A percentile compares a stretch with the other conserved stretches of the same genome.
These are phyloP conservation scores for Drosophila nr. perissopoda DNA, from an alignment of 2,888 invertebrate genomes.

Conservation along the genomic window DNA sequence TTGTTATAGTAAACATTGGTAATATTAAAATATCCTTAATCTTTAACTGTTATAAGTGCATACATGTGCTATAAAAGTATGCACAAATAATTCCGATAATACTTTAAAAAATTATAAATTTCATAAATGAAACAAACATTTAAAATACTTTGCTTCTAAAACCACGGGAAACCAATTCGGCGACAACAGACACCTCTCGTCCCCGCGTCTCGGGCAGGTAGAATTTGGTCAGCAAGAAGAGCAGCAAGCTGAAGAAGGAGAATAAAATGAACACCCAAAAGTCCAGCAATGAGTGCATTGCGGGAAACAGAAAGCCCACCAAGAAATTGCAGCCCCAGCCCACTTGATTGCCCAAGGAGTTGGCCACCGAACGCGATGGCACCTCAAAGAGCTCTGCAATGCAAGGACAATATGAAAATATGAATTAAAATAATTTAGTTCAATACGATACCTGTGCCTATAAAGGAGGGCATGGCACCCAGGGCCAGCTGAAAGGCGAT, in stretches of 20 bases:
- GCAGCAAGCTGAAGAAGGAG: conserved; percentile 38
- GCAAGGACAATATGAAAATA: conserved; percentile 45
- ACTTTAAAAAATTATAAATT: background rate
- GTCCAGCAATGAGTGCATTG: conserved; percentile 34
- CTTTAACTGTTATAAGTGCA: background rate
- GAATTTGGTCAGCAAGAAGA: conserved; percentile 45
- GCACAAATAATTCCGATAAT: background rate
- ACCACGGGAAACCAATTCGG: conserved; percentile 44
- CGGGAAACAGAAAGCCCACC: conserved; percentile 60
- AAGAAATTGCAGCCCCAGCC: conserved; percentile 59
- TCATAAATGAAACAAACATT: background rate
- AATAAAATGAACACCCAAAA: conserved; percentile 55
- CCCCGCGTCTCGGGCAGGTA: conserved; percentile 58
- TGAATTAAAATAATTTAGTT: background rate
- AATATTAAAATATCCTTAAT: too few relatives aligned
- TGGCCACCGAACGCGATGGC: conserved; percentile 55
- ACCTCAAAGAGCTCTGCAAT: conserved; percentile 58
- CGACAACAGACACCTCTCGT: conserved; percentile 38
- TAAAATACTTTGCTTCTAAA: conserved; percentile 52
- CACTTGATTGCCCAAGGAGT: conserved; percentile 54
- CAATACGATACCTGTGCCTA: conserved; percentile 48
- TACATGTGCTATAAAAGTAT: background rate
- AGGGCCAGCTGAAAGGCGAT: conserved; percentile 52
- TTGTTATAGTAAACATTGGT: too few relatives aligned
- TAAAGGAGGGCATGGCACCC: conserved; percentile 58